Conservation (phyloP, 2,888 invertebrate species). For the Lasioglossum calceatum region DNA sequence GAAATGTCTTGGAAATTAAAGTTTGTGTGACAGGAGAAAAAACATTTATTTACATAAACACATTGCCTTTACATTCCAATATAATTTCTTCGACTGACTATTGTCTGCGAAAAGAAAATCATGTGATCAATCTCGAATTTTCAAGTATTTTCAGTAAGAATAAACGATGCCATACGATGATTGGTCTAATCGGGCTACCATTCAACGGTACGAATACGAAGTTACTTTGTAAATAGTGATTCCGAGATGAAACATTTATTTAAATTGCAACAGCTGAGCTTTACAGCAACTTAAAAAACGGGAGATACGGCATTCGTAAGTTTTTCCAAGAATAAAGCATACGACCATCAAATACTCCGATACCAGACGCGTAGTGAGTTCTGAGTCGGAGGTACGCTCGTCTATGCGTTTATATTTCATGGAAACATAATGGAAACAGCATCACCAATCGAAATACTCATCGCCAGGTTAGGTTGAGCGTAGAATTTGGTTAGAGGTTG, state of each 20-base stretch:
- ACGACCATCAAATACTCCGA: not conserved
- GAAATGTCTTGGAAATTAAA: not conserved
- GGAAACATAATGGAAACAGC: not conserved
- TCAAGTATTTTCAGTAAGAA: too few species aligned
- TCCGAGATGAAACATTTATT: too few species aligned
- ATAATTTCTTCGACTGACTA: not conserved
- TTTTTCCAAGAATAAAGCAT: not conserved
- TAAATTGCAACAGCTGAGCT: too few species aligned
- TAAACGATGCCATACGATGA: too few species aligned
- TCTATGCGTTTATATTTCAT: not conserved
- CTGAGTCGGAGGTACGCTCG: not conserved
- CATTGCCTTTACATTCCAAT: too few species aligned
- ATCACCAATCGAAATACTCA: not conserved
- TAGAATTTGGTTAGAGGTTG: conserved; percentile 4
- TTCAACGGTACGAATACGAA: not conserved
- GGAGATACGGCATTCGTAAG: not conserved
- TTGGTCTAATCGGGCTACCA: too few species aligned
- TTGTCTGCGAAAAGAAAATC: too few species aligned
- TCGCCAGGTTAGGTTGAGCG: not conserved
- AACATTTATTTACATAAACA: not conserved
- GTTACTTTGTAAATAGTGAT: not conserved
- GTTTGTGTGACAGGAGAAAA: not conserved
- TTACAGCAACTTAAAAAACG: not conserved
- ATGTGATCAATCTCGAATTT: not conserved
- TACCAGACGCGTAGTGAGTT: not conserved